phyloP scores from a whole-genome alignment of 2,113 vertebrate genomes.

The Ceyx cyanopectus region DNA sequence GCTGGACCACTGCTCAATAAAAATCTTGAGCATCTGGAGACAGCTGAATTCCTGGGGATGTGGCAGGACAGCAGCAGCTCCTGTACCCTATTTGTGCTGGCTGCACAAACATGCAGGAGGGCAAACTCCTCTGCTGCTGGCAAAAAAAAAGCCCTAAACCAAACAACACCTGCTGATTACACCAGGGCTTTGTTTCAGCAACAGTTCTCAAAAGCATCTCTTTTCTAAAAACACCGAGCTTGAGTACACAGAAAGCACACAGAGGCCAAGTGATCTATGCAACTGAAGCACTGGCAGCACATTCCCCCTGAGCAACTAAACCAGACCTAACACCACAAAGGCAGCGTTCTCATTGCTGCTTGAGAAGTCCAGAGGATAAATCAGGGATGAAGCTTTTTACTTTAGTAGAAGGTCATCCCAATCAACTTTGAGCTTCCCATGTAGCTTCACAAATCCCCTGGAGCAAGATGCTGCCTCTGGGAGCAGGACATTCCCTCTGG shows the following conservation, averaged over 20 bases:
- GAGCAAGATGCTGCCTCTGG: background rate
- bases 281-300: background rate
- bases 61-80: background rate
- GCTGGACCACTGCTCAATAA: background rate
- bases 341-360: background rate
- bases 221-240: background rate
- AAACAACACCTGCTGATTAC: background rate
- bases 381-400: background rate
- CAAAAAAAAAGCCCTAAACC: background rate
- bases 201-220: background rate
- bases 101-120: background rate
- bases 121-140: background rate
- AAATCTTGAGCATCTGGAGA: background rate
- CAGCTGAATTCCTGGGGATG: background rate
- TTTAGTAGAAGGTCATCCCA: background rate
- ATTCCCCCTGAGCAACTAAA: background rate
- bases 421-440: background rate
- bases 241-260: background rate
- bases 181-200: constrained; percentile 15
- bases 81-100: background rate
- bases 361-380: background rate
- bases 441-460: background rate
- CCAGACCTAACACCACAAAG: background rate
- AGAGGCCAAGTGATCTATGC: background rate
- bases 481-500: rapidly evolving